A percentile compares a stretch with the other conserved stretches of the same genome.
These are phyloP conservation scores for Isaurus tuberculatus DNA, from an alignment of 92 coral and sea anemone genomes.

Conservation along the genomic window DNA sequence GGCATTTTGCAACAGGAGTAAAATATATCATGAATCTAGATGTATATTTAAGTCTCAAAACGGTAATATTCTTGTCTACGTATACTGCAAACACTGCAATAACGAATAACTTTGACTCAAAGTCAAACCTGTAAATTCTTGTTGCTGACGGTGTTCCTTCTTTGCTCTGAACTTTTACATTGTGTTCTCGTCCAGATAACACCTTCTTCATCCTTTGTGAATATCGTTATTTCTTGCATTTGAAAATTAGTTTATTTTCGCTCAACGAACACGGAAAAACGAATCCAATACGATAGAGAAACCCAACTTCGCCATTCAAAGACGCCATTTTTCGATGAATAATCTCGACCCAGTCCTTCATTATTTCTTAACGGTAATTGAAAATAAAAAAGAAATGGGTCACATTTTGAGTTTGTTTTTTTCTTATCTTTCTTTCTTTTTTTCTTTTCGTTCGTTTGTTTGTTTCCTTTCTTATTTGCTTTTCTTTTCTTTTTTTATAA, in stretches of 20 bases:
- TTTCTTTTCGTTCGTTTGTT: no score
- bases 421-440: no score
- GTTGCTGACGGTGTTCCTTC: slow-evolving; percentile 72
- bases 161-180: slow-evolving; percentile 79
- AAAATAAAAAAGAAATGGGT: not conserved
- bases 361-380: not conserved
- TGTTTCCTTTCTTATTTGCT: no score
- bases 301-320: slow-evolving; percentile 49
- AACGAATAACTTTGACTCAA: slow-evolving; percentile 26
- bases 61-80: not conserved
- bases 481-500: no score
- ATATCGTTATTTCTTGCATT: slow-evolving; percentile 49
- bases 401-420: not conserved
- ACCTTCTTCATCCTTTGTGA: slow-evolving; percentile 85
- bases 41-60: not conserved
- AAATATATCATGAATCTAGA: not conserved
- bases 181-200: slow-evolving; percentile 83
- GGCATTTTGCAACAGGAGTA: not conserved
- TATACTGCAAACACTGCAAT: slow-evolving; percentile 1
- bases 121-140: slow-evolving; percentile 85
- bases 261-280: slow-evolving; percentile 38
- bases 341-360: slow-evolving; percentile 22
- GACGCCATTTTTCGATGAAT: slow-evolving; percentile 42
- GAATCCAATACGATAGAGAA: slow-evolving; percentile 44
- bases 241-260: slow-evolving; percentile 26